These are phyloP conservation scores for Volucella zonaria DNA, from an alignment of 2,888 invertebrate genomes.

Conservation along the genomic window DNA sequence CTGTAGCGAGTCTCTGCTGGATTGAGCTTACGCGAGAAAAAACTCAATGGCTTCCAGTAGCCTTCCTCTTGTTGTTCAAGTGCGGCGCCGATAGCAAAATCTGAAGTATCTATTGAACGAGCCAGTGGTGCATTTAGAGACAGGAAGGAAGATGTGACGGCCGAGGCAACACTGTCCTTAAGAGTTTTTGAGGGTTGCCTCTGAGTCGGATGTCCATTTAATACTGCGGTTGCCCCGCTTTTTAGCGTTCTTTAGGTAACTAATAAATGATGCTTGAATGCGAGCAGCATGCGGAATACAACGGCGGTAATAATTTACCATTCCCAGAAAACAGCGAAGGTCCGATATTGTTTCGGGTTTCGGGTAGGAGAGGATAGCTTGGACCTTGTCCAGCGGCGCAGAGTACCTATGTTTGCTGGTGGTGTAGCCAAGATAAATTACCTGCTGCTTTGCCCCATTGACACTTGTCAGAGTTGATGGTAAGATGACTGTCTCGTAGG, in stretches of 20 bases:
- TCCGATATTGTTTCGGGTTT: slow-evolving; percentile 21
- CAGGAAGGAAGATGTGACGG: too few species aligned
- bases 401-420: neutral
- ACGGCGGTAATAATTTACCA: slow-evolving; percentile 17
- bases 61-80: too few species aligned
- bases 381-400: neutral
- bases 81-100: too few species aligned
- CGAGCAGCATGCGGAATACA: slow-evolving; percentile 10
- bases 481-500: neutral
- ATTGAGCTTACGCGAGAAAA: too few species aligned
- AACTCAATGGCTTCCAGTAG: too few species aligned
- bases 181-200: neutral
- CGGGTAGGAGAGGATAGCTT: neutral
- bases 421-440: slow-evolving; percentile 1
- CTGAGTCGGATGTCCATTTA: neutral
- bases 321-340: slow-evolving; percentile 15
- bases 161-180: neutral
- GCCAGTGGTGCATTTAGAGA: too few species aligned
- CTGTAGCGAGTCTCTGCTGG: too few species aligned
- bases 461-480: slow-evolving; percentile 2
- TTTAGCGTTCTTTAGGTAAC: neutral
- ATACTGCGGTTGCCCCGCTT: slow-evolving; percentile 8
- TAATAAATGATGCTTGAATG: slow-evolving; percentile 7
- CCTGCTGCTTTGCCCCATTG: neutral
- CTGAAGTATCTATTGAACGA: too few species aligned